Percentiles rank a stretch among this genome's conserved stretches.
phyloP scores from a whole-genome alignment of 2,888 invertebrate genomes.

The Leptopilina drosophilae region DNA sequence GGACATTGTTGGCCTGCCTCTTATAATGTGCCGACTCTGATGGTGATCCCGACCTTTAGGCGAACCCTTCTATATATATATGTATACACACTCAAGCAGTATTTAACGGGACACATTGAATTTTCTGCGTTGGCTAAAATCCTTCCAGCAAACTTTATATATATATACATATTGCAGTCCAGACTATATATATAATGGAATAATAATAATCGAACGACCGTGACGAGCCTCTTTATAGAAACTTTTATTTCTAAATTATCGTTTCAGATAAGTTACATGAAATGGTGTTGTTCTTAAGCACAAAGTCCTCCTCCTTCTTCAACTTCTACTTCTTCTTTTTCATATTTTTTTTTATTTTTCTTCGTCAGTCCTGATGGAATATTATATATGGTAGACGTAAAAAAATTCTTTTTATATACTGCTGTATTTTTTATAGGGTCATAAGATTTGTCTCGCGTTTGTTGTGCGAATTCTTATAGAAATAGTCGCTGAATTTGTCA shows the following conservation, averaged over 20 bases:
- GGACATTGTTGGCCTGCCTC: constrained; percentile 12
- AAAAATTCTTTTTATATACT: constrained; percentile 25
- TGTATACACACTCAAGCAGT: not conserved
- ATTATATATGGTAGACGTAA: not conserved
- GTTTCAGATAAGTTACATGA: constrained; percentile 24
- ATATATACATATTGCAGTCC: constrained; percentile 5
- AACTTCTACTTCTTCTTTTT: too few species aligned
- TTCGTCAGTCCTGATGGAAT: too few species aligned
- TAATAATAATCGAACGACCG: constrained; percentile 23
- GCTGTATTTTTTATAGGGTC: constrained; percentile 3
- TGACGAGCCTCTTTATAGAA: constrained; percentile 14
- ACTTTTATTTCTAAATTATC: constrained; percentile 34
- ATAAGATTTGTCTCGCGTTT: constrained; percentile 11
- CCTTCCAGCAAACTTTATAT: not conserved
- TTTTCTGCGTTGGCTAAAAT: constrained; percentile 27
- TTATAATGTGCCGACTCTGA: constrained; percentile 35
- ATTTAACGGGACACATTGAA: constrained; percentile 38
- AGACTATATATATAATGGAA: not conserved
- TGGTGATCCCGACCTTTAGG: constrained; percentile 30
- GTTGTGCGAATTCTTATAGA: not conserved
- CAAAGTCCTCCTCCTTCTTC: not conserved
- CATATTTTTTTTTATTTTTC: too few species aligned
- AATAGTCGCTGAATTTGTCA: too few species aligned
- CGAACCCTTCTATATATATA: constrained; percentile 15
- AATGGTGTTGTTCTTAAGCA: constrained; percentile 13